Conservation (phyloP, 1,140 invertebrate genomes). For the Augochlora pura region DNA sequence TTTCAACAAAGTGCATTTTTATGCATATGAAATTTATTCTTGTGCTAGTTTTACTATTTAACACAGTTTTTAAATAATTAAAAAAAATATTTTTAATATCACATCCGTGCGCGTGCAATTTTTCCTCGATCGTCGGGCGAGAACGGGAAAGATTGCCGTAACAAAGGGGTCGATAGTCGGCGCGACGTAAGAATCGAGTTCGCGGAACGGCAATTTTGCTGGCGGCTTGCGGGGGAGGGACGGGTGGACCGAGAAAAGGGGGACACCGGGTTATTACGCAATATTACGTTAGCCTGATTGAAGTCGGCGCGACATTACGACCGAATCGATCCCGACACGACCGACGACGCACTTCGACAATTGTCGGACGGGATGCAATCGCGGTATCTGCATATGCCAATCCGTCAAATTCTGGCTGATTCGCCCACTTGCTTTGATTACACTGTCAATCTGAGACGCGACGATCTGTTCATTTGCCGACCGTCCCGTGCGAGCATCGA, state of each 20-base stretch:
- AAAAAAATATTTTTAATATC: too few species aligned
- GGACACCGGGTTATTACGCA: background rate
- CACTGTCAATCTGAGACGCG: conserved; percentile 32
- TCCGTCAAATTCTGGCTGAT: conserved; percentile 57
- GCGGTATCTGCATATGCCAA: conserved; percentile 45
- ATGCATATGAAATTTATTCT: too few species aligned
- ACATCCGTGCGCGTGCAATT: too few species aligned
- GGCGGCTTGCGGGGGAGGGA: too few species aligned
- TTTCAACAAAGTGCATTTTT: too few species aligned
- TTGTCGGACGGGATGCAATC: conserved; percentile 42
- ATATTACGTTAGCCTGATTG: conserved; percentile 24
- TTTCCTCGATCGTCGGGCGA: too few species aligned
- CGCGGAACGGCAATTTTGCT: background rate
- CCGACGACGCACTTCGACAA: conserved; percentile 21
- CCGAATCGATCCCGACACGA: conserved; percentile 21
- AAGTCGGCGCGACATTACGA: conserved; percentile 6
- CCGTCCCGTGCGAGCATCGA: conserved; percentile 11
- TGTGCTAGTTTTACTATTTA: too few species aligned
- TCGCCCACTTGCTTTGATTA: conserved; percentile 57
- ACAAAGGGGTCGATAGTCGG: too few species aligned
- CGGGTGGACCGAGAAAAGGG: too few species aligned
- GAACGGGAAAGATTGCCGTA: too few species aligned
- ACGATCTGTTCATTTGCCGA: conserved; percentile 49
- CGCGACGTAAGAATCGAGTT: background rate
- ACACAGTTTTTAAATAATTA: too few species aligned